Percentiles rank a stretch among this genome's conserved stretches.
These are phyloP conservation scores for Zeugodacus cucurbitae DNA, from an alignment of 1,140 invertebrate species.

Conservation along the genomic window DNA sequence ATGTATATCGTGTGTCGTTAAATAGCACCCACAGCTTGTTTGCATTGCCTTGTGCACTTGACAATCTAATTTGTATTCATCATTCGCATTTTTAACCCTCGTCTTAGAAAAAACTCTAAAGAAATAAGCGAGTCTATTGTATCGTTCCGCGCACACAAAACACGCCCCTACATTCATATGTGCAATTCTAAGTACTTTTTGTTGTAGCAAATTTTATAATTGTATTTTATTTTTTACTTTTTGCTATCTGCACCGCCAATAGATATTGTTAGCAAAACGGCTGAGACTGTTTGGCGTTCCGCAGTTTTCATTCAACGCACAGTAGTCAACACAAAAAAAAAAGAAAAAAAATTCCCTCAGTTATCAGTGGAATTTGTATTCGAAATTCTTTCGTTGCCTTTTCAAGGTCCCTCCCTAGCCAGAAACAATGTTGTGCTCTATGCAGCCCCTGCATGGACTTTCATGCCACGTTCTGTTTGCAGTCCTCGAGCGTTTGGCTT, in stretches of 20 bases:
- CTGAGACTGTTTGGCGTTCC: slow-evolving; percentile 2
- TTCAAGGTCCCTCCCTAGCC: neutral
- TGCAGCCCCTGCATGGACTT: neutral
- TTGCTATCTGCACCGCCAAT: neutral
- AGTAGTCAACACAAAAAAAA: neutral
- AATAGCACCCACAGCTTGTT: too few species aligned
- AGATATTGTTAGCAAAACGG: neutral
- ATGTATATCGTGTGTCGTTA: too few species aligned
- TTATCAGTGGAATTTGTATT: neutral
- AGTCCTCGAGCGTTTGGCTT: neutral
- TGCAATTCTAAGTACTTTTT: neutral
- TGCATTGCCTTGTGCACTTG: too few species aligned
- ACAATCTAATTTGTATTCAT: too few species aligned
- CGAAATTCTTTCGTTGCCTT: neutral
- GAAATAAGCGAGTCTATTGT: too few species aligned
- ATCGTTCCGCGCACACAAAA: too few species aligned
- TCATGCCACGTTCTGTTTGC: neutral
- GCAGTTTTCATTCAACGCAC: neutral
- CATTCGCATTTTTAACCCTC: too few species aligned
- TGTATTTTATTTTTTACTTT: neutral
- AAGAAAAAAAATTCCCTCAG: too few species aligned
- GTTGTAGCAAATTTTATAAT: neutral
- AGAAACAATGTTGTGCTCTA: neutral
- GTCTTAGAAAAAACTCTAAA: too few species aligned
- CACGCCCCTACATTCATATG: neutral